Evolutionary conservation across 2,113 vertebrate genomes (phyloP).

Genomic region (Ageneiosus marmoratus): DNA sequence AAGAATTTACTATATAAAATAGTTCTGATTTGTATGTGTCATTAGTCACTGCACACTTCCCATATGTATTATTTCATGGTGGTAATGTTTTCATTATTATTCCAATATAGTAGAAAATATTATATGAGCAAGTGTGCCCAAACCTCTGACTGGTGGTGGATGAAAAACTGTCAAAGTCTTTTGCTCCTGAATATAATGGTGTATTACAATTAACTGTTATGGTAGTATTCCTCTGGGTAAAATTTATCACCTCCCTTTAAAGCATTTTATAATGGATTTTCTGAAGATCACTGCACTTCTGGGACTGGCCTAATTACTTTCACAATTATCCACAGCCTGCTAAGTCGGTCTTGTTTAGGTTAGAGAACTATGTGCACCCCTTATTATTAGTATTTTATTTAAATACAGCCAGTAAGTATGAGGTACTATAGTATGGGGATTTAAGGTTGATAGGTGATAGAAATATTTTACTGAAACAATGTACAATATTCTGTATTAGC

Average conservation of each 20-base stretch:
- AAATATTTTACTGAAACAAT: neutral
- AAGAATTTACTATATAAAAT: neutral
- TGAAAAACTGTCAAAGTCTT: neutral
- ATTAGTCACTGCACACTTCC: neutral
- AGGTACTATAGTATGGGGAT: neutral
- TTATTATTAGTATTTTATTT: neutral
- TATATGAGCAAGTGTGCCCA: neutral
- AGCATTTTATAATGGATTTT: slow-evolving; percentile 24
- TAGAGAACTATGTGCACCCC: neutral
- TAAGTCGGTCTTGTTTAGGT: slow-evolving; percentile 18
- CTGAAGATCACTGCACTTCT: slow-evolving; percentile 22
- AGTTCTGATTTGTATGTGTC: neutral
- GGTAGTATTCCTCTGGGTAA: neutral
- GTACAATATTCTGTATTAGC: neutral
- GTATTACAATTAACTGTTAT: slow-evolving; percentile 7
- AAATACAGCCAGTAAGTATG: neutral
- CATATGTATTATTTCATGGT: neutral
- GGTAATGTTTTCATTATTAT: neutral
- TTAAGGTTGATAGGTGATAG: neutral
- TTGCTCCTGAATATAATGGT: neutral
- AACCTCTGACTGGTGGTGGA: neutral
- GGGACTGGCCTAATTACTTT: slow-evolving; percentile 43
- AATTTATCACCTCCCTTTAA: slow-evolving; percentile 7
- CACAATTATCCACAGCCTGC: slow-evolving; percentile 4
- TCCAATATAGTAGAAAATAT: neutral